Evolutionary conservation across 2,113 vertebrate species (phyloP), one percentile per base, ranked within the genome.

Genomic region (Collichthys lucidus): DNA sequence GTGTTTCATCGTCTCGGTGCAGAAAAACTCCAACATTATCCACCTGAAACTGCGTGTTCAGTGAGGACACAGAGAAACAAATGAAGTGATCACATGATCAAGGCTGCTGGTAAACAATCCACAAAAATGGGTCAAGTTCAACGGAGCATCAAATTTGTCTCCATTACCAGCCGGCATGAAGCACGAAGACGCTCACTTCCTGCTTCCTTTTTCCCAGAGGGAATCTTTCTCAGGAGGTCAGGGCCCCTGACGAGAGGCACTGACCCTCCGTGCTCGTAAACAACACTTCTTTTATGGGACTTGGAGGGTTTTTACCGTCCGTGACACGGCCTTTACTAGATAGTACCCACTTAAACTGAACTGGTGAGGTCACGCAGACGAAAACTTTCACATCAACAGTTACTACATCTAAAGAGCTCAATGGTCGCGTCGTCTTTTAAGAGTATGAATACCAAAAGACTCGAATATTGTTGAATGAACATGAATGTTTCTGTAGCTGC

Each of bases 201-300:
- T 60, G 74, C 24, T 9, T 75, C 77, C 72, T 22, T 24, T 40
- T 50, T 50, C 17, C 44, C 10, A 16, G 26, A 44, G 46, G 70
- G 76, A 59, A 15, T 69, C 24, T 50, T 69, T 82, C 79, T 55
- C 53, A 66, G 52, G 68, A 56, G 78, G 83, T 86, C 80, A 6
- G 4, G 59, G 74, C 74, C 74, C 82, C 77, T 20, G 40, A 70
- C 29, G 56, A 42, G 24, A 11, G 67, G 57, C 53, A 46, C 46
- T 0, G 22, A 42, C 64, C 44, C 74, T 53, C 10, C 0, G 31
- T 20, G 50, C 50, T 24, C 7, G n/a, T 11, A 52, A 78, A 78
- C 72, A 35, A 63, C 47, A 15, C 52, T 1, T 16, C 42, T 80
- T 79, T 73, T 47, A 69, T 16, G 20, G 29, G n/a, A 4, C 74